Conservation (phyloP, 1,140 invertebrate species). For the Schlechtendalia chinensis region DNA sequence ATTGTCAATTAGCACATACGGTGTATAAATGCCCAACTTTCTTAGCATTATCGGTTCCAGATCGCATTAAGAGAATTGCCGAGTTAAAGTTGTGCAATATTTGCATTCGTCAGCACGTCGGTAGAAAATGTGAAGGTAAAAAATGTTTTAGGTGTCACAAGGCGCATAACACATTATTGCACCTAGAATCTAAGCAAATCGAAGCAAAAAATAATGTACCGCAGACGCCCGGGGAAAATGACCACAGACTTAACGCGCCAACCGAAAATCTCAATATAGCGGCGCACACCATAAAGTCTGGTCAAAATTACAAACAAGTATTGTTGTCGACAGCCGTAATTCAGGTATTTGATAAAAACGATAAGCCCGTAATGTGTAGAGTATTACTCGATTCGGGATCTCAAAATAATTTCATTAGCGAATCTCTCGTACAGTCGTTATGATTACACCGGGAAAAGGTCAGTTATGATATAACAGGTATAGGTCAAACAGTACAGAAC, state of each 20-base stretch:
- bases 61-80: background rate
- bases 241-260: background rate
- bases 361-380: background rate
- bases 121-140: background rate
- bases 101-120: background rate
- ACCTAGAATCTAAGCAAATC: background rate
- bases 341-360: too few species aligned
- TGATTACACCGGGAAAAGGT: background rate
- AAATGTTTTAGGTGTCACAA: background rate
- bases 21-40: background rate
- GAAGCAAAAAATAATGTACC: background rate
- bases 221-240: background rate
- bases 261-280: background rate
- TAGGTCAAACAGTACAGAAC: background rate
- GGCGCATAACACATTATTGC: background rate
- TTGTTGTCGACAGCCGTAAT: background rate
- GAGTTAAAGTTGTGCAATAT: background rate
- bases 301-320: background rate
- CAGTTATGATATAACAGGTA: background rate
- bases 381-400: background rate
- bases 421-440: background rate
- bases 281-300: background rate
- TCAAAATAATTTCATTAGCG: conserved; percentile 11
- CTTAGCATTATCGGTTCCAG: background rate
- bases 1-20: background rate